These are phyloP conservation scores for Atherinomorus stipes DNA, from an alignment of 2,113 vertebrate genomes.

Conservation along the genomic window DNA sequence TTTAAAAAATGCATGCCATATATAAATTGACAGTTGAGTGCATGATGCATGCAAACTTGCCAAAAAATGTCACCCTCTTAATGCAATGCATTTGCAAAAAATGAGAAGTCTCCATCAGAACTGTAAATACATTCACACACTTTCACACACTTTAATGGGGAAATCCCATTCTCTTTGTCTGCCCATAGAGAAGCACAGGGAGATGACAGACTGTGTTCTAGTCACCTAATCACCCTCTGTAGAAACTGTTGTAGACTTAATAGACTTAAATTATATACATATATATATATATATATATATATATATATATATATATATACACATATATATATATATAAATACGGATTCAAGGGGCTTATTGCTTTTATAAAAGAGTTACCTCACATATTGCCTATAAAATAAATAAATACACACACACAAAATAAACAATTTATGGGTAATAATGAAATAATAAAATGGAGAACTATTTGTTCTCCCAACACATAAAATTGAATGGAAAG, in stretches of 20 bases:
- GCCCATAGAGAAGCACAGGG: conserved; percentile 9
- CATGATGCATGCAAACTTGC: conserved; percentile 2
- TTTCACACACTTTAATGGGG: conserved; percentile 37
- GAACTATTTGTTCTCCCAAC: too few relatives aligned
- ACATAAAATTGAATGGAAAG: too few relatives aligned
- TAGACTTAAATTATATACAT: too few relatives aligned
- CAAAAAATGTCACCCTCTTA: conserved; percentile 11
- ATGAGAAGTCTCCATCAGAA: neutral
- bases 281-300: too few relatives aligned
- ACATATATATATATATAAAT: too few relatives aligned
- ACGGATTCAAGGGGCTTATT: too few relatives aligned
- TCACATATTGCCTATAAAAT: too few relatives aligned
- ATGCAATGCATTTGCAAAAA: conserved; percentile 14
- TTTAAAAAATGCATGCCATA: neutral
- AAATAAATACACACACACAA: too few relatives aligned
- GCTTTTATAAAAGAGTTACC: too few relatives aligned
- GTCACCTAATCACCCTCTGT: conserved; percentile 15
- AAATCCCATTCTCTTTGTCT: conserved; percentile 27
- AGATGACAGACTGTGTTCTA: conserved; percentile 38
- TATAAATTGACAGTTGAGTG: neutral
- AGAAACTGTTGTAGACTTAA: conserved; percentile 33
- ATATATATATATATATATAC: too few relatives aligned
- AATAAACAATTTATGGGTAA: too few relatives aligned
- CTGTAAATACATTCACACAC: conserved; percentile 15
- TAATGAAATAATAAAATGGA: too few relatives aligned